phyloP scores from a whole-genome alignment of 2,113 vertebrate species.

The Saimiri boliviensis region DNA sequence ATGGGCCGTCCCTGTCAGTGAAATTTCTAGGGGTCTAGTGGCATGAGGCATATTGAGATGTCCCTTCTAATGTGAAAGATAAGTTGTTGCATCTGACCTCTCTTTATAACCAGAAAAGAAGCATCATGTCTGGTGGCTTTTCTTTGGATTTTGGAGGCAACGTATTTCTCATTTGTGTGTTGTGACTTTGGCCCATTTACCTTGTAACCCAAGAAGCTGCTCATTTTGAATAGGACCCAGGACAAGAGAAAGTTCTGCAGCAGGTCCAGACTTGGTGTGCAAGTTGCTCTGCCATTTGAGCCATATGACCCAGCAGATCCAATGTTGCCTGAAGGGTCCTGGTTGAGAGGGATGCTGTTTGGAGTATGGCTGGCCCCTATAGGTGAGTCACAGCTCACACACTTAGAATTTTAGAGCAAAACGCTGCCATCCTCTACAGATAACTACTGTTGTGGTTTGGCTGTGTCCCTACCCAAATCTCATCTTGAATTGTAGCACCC shows the following conservation, averaged over 20 bases:
- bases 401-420: not conserved
- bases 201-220: not conserved
- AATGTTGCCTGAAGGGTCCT: not conserved
- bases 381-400: not conserved
- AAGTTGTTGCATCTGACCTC: not conserved
- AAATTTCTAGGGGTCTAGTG: not conserved
- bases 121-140: not conserved
- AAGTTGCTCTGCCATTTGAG: not conserved
- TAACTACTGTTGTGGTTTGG: not conserved
- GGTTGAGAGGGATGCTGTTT: not conserved
- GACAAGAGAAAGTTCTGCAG: not conserved
- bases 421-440: not conserved
- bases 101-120: not conserved
- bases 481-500: too few species aligned
- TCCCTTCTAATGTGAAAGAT: not conserved
- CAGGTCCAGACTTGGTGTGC: not conserved
- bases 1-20: not conserved
- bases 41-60: not conserved
- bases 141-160: not conserved
- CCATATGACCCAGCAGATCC: not conserved
- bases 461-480: too few species aligned
- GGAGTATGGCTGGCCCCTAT: not conserved
- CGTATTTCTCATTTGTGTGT: not conserved
- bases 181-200: not conserved
- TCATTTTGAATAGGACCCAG: not conserved